Conservation (phyloP, 2,888 invertebrate species). For the Troides helena region DNA sequence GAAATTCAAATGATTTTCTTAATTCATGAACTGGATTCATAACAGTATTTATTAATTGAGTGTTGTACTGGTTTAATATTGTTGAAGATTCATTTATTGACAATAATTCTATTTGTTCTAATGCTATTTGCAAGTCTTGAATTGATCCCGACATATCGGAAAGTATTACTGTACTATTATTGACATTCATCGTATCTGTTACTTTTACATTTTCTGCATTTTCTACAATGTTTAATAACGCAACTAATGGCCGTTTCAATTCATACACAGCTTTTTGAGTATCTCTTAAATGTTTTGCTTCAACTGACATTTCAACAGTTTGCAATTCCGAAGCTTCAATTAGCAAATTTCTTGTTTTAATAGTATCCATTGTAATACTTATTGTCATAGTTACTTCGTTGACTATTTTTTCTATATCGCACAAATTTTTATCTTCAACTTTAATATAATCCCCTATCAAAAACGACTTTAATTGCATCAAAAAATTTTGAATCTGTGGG, state of each 20-base stretch:
- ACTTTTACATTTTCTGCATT: conserved; percentile 52
- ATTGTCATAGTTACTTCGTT: conserved; percentile 73
- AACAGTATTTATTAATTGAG: conserved; percentile 83
- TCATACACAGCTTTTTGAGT: conserved; percentile 71
- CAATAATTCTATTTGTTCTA: conserved; percentile 73
- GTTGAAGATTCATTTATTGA: conserved; percentile 75
- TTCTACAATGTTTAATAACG: conserved; percentile 59
- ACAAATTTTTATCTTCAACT: conserved; percentile 57
- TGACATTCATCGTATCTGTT: conserved; percentile 45
- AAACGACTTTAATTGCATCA: conserved; percentile 68
- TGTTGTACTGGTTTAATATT: conserved; percentile 69
- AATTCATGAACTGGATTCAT: conserved; percentile 83
- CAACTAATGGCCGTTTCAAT: conserved; percentile 59
- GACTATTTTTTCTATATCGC: conserved; percentile 68
- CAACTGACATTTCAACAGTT: conserved; percentile 50
- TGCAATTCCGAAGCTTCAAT: conserved; percentile 61
- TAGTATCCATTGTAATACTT: conserved; percentile 77
- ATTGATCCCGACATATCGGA: conserved; percentile 72
- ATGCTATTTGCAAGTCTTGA: conserved; percentile 70
- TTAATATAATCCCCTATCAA: conserved; percentile 69
- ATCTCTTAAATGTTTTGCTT: conserved; percentile 60
- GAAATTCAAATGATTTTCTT: conserved; percentile 78
- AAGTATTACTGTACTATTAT: conserved; percentile 60
- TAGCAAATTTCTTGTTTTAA: conserved; percentile 66
- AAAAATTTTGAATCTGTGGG: conserved; percentile 75